Evolutionary conservation across 2,888 invertebrate species (phyloP), one percentile per base, ranked within the genome.

Genomic region (Galeopsomyia nigrocyanea): DNA sequence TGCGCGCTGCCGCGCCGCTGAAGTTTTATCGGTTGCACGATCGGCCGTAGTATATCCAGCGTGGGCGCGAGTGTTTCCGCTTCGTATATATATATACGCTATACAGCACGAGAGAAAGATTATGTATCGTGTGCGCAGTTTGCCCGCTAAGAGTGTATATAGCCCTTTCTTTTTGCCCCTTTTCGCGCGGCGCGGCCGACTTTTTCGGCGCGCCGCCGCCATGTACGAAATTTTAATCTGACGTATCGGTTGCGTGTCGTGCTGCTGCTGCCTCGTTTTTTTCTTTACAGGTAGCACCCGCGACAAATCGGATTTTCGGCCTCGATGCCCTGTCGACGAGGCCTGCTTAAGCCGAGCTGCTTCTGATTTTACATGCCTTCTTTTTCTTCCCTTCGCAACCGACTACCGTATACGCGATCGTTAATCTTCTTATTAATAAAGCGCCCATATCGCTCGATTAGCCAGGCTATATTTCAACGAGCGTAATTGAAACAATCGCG

Each of bases 11-110:
- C 55, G 50, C 57, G 58, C 17, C 5, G 26, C 26, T 26, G 3
- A n/a, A 39, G 26, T 31, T 68, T 73, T 73, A 73, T 73, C 73
- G 68, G 64, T 39, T 39, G 39, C 60, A 56, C 73, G 56, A 73
- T 73, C 68, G 65, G 19, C 68, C 39, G 39, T 26, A 2, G 26
- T 19, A n/a, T 16, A 14, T 16, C 17, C 14, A 19, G 61, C 65
- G 71, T 71, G 63, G 67, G 72, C 72, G 68, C 64, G 47, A 68
- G 50, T 63, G 68, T 72, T 72, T 72, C 72, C 72, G 68, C 72
- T 72, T 64, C 66, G 39, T 10, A 1, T 39, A 10, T 10, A 1
- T 39, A 10, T 10, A 39, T 1, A 7, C 39, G 39, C 39, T 39
- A 3, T 1, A 13, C 13, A 9, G 10, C 39, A 7, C 39, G 10